phyloP scores from a whole-genome alignment of 2,113 vertebrate species.

The Alouatta palliata region DNA sequence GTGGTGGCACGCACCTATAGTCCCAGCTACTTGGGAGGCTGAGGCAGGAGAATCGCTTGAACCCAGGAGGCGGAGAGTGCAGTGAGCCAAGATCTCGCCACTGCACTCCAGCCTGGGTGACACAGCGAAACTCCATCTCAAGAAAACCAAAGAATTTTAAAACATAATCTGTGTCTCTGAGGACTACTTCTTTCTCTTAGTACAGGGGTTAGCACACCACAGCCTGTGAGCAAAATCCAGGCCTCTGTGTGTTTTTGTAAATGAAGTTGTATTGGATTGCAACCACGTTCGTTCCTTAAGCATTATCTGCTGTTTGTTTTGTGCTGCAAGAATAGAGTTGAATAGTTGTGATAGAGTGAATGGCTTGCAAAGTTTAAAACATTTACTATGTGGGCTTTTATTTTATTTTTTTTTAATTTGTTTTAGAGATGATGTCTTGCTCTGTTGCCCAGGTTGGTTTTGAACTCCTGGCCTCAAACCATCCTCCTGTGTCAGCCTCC shows the following conservation, averaged over 20 bases:
- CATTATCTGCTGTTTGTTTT: background rate
- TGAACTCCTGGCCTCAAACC: too few relatives aligned
- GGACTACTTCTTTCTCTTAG: slow-evolving; percentile 4
- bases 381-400: background rate
- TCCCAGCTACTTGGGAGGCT: too few relatives aligned
- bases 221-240: background rate
- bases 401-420: too few relatives aligned
- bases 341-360: background rate
- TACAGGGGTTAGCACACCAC: background rate
- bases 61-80: too few relatives aligned
- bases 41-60: too few relatives aligned
- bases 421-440: too few relatives aligned
- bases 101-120: too few relatives aligned
- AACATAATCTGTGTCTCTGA: background rate
- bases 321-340: background rate
- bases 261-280: background rate
- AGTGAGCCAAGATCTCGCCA: too few relatives aligned
- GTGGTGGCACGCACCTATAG: too few relatives aligned
- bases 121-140: too few relatives aligned
- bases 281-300: background rate
- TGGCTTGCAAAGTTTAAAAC: background rate
- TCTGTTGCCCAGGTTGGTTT: too few relatives aligned
- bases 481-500: too few relatives aligned
- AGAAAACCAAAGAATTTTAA: background rate
- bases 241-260: background rate